phyloP scores from a whole-genome alignment of 1,140 invertebrate species.

The Penaeus japonicus region DNA sequence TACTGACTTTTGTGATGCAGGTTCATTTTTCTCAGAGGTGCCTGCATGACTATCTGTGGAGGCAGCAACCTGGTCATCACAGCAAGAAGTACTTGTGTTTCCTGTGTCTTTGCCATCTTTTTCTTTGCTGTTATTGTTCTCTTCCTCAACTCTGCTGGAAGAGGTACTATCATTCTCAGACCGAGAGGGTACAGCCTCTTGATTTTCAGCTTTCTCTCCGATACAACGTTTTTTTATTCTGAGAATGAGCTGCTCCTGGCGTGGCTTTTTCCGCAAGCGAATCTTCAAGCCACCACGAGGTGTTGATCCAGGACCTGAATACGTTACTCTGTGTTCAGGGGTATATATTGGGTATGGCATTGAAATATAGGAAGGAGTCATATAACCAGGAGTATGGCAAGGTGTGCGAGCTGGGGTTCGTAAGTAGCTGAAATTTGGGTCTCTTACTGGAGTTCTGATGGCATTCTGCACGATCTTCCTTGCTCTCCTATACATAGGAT shows the following conservation, averaged over 20 bases:
- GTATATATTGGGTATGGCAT: conserved; percentile 37
- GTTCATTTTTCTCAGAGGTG: neutral
- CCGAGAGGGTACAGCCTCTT: neutral
- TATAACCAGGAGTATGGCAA: conserved; percentile 15
- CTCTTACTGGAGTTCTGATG: conserved; percentile 33
- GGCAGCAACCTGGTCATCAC: too few species aligned
- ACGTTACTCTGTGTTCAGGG: conserved; percentile 35
- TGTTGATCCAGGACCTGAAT: conserved; percentile 43
- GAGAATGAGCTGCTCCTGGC: neutral
- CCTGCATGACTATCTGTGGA: too few species aligned
- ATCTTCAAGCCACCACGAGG: conserved; percentile 28
- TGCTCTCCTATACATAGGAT: conserved; percentile 18
- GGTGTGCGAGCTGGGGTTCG: conserved; percentile 23
- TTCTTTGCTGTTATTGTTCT: conserved; percentile 9
- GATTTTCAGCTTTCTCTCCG: neutral
- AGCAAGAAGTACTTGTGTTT: too few species aligned
- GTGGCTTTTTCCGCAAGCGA: conserved; percentile 20
- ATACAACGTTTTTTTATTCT: conserved; percentile 22
- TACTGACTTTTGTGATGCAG: neutral
- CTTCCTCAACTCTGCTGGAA: neutral
- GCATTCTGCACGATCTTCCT: conserved; percentile 36
- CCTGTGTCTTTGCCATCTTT: neutral
- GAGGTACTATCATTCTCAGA: neutral
- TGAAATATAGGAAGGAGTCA: conserved; percentile 15
- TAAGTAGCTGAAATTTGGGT: conserved; percentile 44